A percentile compares a stretch with the other conserved stretches of the same genome.
phyloP scores from a whole-genome alignment of 2,888 invertebrate genomes.

The Stenurella melanura region DNA sequence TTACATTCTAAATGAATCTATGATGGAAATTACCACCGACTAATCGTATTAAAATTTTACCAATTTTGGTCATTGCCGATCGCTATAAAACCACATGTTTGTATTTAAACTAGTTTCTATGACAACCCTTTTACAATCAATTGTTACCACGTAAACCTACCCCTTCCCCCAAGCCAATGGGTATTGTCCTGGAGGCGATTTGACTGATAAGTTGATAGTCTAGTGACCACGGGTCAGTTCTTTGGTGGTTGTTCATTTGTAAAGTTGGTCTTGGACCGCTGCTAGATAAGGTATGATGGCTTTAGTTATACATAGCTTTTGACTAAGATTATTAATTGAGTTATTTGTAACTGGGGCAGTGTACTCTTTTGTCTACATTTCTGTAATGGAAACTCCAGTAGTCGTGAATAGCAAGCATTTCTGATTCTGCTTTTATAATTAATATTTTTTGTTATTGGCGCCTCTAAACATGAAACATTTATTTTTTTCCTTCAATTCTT shows the following conservation, averaged over 20 bases:
- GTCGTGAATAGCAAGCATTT: too few relatives aligned
- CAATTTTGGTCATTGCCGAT: slow-evolving; percentile 25
- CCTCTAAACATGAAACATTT: too few relatives aligned
- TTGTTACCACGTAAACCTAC: slow-evolving; percentile 71
- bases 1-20: slow-evolving; percentile 21
- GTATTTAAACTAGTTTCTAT: slow-evolving; percentile 70
- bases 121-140: slow-evolving; percentile 72
- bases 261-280: slow-evolving; percentile 49
- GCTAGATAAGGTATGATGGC: slow-evolving; percentile 22
- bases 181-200: slow-evolving; percentile 67
- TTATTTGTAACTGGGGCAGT: not conserved
- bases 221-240: slow-evolving; percentile 71
- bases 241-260: slow-evolving; percentile 65
- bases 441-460: too few relatives aligned
- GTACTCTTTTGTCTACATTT: not conserved
- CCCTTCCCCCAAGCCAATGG: slow-evolving; percentile 66
- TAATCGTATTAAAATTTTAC: slow-evolving; percentile 35
- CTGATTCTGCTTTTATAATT: too few relatives aligned
- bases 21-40: slow-evolving; percentile 23
- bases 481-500: too few relatives aligned
- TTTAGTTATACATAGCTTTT: not conserved
- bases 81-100: slow-evolving; percentile 63
- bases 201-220: slow-evolving; percentile 70
- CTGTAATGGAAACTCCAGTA: too few relatives aligned
- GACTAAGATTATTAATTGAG: not conserved